Percentiles rank a stretch among this genome's conserved stretches.
phyloP scores from a whole-genome alignment of 2,888 invertebrate genomes.

The Parthenolecanium corni region DNA sequence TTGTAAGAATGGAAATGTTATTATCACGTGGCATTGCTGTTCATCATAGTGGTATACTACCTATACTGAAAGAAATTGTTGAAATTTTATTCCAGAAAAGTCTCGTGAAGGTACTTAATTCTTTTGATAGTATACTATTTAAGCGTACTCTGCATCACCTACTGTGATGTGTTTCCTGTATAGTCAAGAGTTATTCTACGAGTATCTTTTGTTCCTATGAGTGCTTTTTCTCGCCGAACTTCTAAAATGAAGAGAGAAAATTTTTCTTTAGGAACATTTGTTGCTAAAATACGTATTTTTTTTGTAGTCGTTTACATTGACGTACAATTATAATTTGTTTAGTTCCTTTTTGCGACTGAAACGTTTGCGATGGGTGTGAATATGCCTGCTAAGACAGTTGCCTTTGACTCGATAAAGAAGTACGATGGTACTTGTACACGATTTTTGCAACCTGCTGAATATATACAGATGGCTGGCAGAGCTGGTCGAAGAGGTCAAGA shows the following conservation, averaged over 20 bases:
- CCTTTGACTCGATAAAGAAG: conserved; percentile 85
- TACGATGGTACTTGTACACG: conserved; percentile 75
- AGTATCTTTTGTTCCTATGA: too few relatives aligned
- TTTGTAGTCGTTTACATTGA: background rate
- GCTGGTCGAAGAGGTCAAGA: conserved; percentile 92
- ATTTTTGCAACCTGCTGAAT: conserved; percentile 77
- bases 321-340: conserved; percentile 42
- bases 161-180: too few relatives aligned
- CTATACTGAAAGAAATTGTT: conserved; percentile 97
- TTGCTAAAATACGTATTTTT: background rate
- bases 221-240: too few relatives aligned
- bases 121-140: background rate
- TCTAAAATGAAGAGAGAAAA: too few relatives aligned
- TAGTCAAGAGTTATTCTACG: too few relatives aligned
- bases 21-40: conserved; percentile 83
- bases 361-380: conserved; percentile 99
- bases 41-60: conserved; percentile 95
- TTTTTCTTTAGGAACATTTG: too few relatives aligned
- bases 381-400: conserved; percentile 96
- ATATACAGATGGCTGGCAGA: conserved; percentile 96
- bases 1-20: conserved; percentile 54
- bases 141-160: background rate
- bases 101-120: conserved; percentile 57
- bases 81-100: conserved; percentile 93
- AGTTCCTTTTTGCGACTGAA: conserved; percentile 94